Conservation (phyloP, 2,888 invertebrate genomes). For the Leucania comma region DNA sequence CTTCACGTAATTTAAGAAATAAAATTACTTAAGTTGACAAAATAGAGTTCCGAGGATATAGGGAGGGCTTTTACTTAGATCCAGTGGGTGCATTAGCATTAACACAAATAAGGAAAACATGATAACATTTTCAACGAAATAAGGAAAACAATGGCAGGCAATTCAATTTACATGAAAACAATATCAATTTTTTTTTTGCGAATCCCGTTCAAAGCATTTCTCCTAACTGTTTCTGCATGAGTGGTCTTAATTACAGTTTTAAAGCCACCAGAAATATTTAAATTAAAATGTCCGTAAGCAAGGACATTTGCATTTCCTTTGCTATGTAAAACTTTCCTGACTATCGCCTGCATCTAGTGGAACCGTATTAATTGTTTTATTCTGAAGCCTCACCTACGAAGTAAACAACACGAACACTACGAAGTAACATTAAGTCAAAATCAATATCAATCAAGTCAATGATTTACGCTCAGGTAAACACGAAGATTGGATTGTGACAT, state of each 20-base stretch:
- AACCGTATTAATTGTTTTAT: neutral
- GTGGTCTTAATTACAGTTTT: neutral
- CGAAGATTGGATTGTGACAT: neutral
- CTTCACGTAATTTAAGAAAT: neutral
- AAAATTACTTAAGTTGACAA: neutral
- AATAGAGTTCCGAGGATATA: neutral
- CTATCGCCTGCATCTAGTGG: neutral
- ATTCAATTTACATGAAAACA: neutral
- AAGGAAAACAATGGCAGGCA: neutral
- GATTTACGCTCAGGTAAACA: neutral
- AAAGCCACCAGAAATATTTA: constrained; percentile 1
- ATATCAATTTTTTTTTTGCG: neutral
- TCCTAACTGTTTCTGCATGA: neutral
- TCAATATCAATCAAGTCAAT: neutral
- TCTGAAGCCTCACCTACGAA: neutral
- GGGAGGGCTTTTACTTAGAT: neutral
- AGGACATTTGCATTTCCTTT: constrained; percentile 11
- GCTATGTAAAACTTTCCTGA: neutral
- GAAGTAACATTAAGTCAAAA: neutral
- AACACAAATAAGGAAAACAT: neutral
- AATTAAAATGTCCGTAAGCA: constrained; percentile 10
- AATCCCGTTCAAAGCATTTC: too few relatives aligned
- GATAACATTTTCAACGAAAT: neutral
- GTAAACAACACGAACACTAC: neutral
- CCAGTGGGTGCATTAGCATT: neutral